Percentiles rank a stretch among this genome's conserved stretches.
Conservation (phyloP, 2,888 invertebrate genomes). For the Scaptodrosophila latifasciaeformis region DNA sequence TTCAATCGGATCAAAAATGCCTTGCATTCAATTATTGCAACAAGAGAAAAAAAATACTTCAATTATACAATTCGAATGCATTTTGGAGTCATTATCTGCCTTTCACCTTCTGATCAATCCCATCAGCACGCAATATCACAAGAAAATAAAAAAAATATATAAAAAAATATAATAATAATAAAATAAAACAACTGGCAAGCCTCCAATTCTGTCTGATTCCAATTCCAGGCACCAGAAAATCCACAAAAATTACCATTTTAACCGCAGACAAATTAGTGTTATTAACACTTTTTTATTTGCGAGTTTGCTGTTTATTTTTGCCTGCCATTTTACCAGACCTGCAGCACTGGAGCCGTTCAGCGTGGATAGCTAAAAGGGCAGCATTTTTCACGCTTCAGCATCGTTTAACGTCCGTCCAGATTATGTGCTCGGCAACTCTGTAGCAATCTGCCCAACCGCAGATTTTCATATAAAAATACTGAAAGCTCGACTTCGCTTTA, state of each 20-base stretch:
- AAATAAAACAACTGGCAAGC: too few relatives aligned
- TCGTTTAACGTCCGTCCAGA: constrained; percentile 20
- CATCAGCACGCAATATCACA: constrained; percentile 47
- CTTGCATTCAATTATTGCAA: constrained; percentile 61
- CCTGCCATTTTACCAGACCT: neutral
- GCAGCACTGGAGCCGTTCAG: constrained; percentile 8
- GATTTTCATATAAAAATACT: constrained; percentile 62
- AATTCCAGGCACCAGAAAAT: constrained; percentile 51
- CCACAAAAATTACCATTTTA: constrained; percentile 66
- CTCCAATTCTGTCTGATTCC: too few relatives aligned
- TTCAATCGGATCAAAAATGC: constrained; percentile 12
- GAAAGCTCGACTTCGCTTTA: constrained; percentile 36
- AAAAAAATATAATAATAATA: too few relatives aligned
- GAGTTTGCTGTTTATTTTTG: constrained; percentile 8
- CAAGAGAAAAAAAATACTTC: too few relatives aligned
- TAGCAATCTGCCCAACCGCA: constrained; percentile 44
- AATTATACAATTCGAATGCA: constrained; percentile 48
- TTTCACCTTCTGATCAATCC: constrained; percentile 60
- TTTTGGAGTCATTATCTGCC: constrained; percentile 60
- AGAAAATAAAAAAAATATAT: neutral
- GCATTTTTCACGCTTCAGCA: constrained; percentile 62
- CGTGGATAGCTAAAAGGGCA: constrained; percentile 43
- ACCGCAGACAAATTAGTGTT: constrained; percentile 68
- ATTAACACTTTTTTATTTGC: constrained; percentile 57
- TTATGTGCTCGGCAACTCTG: constrained; percentile 14